Evolutionary conservation across 2,888 invertebrate genomes (phyloP), one percentile per base, ranked within the genome.

Genomic region (Scrobipalpa costella): DNA sequence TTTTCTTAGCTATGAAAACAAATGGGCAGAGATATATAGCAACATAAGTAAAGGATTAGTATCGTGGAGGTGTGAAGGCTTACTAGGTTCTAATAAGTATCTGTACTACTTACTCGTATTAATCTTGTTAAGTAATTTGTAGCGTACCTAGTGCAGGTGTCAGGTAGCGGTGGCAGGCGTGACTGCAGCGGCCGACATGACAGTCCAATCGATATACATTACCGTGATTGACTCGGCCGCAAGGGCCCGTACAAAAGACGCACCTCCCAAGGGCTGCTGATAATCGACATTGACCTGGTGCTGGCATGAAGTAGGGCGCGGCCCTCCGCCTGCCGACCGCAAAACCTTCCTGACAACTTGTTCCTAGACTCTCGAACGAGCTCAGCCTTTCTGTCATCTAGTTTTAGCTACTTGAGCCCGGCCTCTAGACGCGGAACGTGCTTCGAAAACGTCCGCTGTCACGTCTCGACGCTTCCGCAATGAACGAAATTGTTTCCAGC

Each of bases 221-320:
- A 67, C 64, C 65, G 44, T 61, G 63, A 70, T 66, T 67, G 64
- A 61, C 36, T 13, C 9, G 11, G 15, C 7, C 15, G 40, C 19
- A 61, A 61, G 52, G 60, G 33, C 49, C 17, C 36, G 50, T 68
- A 68, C 70, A 68, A 71, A 70, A 67, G 68, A 63, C 68, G 64
- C 49, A 69, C 71, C 71, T 71, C 69, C 69, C 66, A 70, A 67
- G 50, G 52, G 50, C 57, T 61, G 34, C 62, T 63, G 59, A 70
- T 75, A 75, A 73, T 76, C 67, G 74, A 66, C 75, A 79, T 80
- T 80, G 78, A 76, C 79, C 77, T 71, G 70, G 63, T 74, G 75
- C 73, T 73, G 68, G 67, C 64, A 66, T 69, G 73, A 78, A 78
- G 70, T 80, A 73, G 81, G 69, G 68, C 65, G 11, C 19, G 17